Percentiles rank a stretch among this genome's conserved stretches.
phyloP scores from a whole-genome alignment of 2,113 vertebrate species.

The Dicaeum eximium region DNA sequence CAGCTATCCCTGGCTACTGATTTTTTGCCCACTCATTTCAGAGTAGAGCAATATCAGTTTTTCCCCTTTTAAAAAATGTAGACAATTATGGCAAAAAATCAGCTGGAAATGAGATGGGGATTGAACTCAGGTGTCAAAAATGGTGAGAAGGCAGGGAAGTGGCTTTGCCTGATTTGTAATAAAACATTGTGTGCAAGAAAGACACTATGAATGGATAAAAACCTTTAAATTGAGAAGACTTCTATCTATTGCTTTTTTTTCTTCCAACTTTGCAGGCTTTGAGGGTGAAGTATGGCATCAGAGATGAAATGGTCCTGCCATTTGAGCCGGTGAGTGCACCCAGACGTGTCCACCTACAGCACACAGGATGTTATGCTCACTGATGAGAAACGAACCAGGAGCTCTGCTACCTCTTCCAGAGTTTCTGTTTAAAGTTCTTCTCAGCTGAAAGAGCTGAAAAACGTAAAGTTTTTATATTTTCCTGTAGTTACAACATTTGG shows the following conservation, averaged over 20 bases:
- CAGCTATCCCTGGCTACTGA: background rate
- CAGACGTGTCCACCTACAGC: accelerated
- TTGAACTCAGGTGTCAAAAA: background rate
- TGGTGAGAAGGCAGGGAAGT: background rate
- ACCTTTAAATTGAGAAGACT: background rate
- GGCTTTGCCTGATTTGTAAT: background rate
- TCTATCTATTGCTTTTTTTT: background rate
- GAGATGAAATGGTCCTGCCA: constrained; percentile 93
- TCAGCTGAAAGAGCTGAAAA: background rate
- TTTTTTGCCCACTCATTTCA: background rate
- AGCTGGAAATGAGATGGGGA: background rate
- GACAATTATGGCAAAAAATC: background rate
- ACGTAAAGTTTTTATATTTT: background rate
- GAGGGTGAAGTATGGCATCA: constrained; percentile 90
- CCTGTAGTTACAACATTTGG: background rate
- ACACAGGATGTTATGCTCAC: background rate
- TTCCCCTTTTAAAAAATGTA: background rate
- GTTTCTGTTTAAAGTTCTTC: background rate
- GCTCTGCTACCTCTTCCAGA: background rate
- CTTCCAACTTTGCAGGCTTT: constrained; percentile 76
- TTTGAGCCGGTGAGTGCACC: constrained; percentile 88
- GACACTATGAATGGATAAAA: background rate
- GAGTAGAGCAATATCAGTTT: background rate
- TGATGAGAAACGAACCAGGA: background rate
- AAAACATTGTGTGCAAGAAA: background rate